Base-by-base conservation (phyloP, 92 coral and sea anemone species). In the Blastomussa wellsi region DNA sequence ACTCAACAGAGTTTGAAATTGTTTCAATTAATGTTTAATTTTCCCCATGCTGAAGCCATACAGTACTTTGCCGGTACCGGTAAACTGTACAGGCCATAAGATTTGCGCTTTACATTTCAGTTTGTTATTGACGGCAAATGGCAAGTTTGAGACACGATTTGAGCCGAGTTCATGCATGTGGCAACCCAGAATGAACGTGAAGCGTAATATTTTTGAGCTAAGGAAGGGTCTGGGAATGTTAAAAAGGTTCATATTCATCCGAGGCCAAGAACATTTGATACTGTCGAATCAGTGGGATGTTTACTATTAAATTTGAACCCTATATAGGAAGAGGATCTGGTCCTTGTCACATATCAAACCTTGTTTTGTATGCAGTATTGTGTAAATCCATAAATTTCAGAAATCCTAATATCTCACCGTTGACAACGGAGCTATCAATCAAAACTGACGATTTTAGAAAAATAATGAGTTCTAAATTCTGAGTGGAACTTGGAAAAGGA, bases 221-320 rank as follows among this genome's bases (percentile, higher is more conserved):
- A n/a, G n/a, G n/a, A n/a, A n/a, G 65, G 24, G 29, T 13, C 17
- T 57, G 0, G 65, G 62, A 57, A 57, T 57, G 65, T 12, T 7
- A 0, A 13, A 24, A 57, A 15, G 64, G 64, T 57, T 57, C 28
- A 22, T 57, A 57, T 57, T 28, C 64, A 57, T 20, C 26, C 68
- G 28, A 35, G 57, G 35, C 68, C 68, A 62, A 62, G 68, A 62
- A 62, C 35, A 62, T 62, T 62, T 62, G 68, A 62, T 62, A 62
- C 68, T 26, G 68, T 62, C 28, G 8, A 12, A 62, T 62, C 14
- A 28, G 35, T 62, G 32, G 68, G 15, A 62, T 62, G 68, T 62
- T 62, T 62, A 62, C 35, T 9, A n/a, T 62, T 62, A 17, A 26
- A 51, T 22, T 51, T 44, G 11, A 51, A 62, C 16, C 35, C 68